Conservation (phyloP, 2,113 vertebrate genomes). For the Cyanistes caeruleus region DNA sequence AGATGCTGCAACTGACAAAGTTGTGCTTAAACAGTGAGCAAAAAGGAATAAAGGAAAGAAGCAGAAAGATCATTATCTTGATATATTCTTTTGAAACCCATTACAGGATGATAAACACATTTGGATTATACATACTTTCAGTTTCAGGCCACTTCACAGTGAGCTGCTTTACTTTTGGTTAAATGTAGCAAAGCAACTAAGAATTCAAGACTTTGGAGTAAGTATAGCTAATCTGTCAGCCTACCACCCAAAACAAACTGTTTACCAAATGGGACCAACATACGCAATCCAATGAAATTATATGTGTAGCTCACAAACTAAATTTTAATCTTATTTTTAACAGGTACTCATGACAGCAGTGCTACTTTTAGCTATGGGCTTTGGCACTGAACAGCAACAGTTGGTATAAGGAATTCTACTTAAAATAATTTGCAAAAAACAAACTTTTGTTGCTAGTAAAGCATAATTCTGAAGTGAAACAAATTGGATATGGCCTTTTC, state of each 20-base stretch:
- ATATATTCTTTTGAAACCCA: not conserved
- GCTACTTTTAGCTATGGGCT: not conserved
- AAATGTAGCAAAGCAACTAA: not conserved
- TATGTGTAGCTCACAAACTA: not conserved
- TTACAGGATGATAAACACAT: rapidly evolving
- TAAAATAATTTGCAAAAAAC: not conserved
- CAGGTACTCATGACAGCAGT: not conserved
- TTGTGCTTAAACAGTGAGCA: rapidly evolving
- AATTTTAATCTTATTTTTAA: not conserved
- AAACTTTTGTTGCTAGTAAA: not conserved
- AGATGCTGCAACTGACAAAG: not conserved
- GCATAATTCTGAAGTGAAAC: not conserved
- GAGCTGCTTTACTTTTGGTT: not conserved
- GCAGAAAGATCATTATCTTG: not conserved
- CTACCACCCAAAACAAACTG: not conserved
- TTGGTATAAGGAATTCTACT: not conserved
- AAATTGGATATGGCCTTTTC: not conserved
- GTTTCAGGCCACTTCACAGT: not conserved
- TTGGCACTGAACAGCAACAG: not conserved
- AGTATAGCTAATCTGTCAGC: not conserved
- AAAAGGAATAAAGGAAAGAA: not conserved
- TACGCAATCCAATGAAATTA: not conserved
- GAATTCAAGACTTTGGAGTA: not conserved
- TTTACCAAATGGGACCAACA: not conserved
- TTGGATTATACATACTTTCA: not conserved